These are phyloP conservation scores for Choristoneura rosaceana DNA, from an alignment of 2,888 invertebrate species.

Conservation along the genomic window DNA sequence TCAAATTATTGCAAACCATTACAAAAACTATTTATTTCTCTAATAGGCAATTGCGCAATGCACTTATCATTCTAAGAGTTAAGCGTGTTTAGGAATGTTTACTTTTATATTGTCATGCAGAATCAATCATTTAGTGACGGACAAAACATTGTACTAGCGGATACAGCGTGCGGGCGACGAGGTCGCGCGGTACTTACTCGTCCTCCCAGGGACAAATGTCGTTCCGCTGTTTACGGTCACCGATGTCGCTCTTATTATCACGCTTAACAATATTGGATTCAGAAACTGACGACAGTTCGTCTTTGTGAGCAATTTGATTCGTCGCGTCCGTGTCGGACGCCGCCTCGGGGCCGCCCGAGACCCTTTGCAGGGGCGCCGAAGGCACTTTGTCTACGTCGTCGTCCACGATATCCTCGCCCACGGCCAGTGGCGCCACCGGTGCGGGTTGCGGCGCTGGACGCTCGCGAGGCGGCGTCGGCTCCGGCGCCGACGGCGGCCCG, in stretches of 20 bases:
- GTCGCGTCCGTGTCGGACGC: slow-evolving; percentile 70
- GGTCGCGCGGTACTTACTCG: slow-evolving; percentile 89
- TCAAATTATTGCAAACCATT: slow-evolving; percentile 39
- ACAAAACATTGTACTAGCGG: slow-evolving; percentile 35
- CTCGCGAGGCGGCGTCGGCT: slow-evolving; percentile 25
- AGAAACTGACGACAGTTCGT: slow-evolving; percentile 75
- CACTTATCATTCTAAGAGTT: slow-evolving; percentile 39
- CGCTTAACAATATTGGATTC: slow-evolving; percentile 78
- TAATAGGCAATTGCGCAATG: slow-evolving; percentile 39
- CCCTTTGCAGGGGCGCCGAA: slow-evolving; percentile 68
- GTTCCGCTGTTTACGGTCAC: slow-evolving; percentile 86
- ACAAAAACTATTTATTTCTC: slow-evolving; percentile 34
- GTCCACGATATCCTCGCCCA: slow-evolving; percentile 89
- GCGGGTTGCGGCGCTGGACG: slow-evolving; percentile 61
- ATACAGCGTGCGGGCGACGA: slow-evolving; percentile 39
- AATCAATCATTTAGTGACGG: slow-evolving; percentile 42
- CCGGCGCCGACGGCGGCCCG: slow-evolving; percentile 38
- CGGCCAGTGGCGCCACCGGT: slow-evolving; percentile 88
- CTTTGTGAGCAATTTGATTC: slow-evolving; percentile 74
- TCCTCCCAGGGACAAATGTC: slow-evolving; percentile 98
- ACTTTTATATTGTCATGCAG: slow-evolving; percentile 43
- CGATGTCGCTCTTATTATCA: slow-evolving; percentile 71
- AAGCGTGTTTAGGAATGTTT: slow-evolving; percentile 43
- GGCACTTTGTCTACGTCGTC: slow-evolving; percentile 86
- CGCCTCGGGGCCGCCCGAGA: slow-evolving; percentile 57